Evolutionary conservation across 1,140 invertebrate species (phyloP), one percentile per base, ranked within the genome.

Genomic region (Anagrus nilaparvatae): DNA sequence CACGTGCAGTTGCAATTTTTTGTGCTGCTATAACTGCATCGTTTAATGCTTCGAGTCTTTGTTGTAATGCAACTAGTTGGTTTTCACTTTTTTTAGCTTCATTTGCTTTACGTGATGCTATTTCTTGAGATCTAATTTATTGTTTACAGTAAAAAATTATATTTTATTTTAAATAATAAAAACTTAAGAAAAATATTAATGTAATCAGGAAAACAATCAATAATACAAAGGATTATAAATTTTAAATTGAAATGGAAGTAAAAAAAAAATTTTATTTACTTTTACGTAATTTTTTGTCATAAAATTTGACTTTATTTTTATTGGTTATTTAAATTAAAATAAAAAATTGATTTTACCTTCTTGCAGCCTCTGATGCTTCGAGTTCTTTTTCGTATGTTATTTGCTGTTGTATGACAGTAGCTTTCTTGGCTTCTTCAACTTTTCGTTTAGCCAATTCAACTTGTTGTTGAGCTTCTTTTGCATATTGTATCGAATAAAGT

Each of bases 11-110:
- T 1, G 66, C 66, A 10, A 67, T 51, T 24, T 64, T 57, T 40
- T 69, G 66, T 4, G 65, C 61, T n/a, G 63, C 64, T 16, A 65
- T 65, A 0, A 69, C 66, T 0, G 64, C 43, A 27, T 65, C 66
- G 38, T 69, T 69, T 20, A 67, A 44, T 5, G 61, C 59, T 4
- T 65, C 66, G n/a, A 69, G 46, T 53, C 58, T 55, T 40, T 69
- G 66, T 35, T 69, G 66, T n/a, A 65, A 34, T 27, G 61, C 63
- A 0, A 69, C 57, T 9, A 69, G 48, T 28, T 67, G 63, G 33
- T 60, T 61, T 1, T 63, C 61, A 19, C 63, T 65, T 1, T 57
- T 48, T 46, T 61, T 48, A 1, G 66, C 65, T 0, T 69, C 63
- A 0, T 55, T 48, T 5, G 59, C 54, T 1, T 63, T 58, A 3